Evolutionary conservation across 2,113 vertebrate species (phyloP), one percentile per base, ranked within the genome.

Genomic region (Tyto alba): DNA sequence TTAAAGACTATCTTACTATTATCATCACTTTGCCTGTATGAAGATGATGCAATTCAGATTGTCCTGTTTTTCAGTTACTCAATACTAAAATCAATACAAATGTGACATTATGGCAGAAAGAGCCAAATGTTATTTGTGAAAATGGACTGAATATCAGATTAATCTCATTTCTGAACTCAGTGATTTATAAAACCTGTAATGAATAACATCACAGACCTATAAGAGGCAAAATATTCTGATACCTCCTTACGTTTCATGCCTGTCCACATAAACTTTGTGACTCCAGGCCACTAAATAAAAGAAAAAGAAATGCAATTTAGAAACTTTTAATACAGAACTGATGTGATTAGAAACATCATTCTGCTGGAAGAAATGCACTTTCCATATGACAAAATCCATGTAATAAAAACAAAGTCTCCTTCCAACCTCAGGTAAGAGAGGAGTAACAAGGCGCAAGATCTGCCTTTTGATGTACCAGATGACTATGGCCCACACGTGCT

Each of bases 401-500:
- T 25, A 32, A 36, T 27, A 29, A 52, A 55, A 57, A 3, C 22
- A 41, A 53, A 59, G 10, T 10, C 22, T 36, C 29, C 13, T 59
- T n/a, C 21, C 34, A 38, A 0, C 19, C 38, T 41, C 38, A 47
- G 45, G 34, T 16, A 26, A 75, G 17, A 47, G 12, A 63, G 19
- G 11, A 60, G 20, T 7, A n/a, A 26, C 15, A 9, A 45, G 36
- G 40, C 4, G 1, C 12, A 15, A 50, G 77, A 71, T 17, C 26
- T 60, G 63, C 48, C 10, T 68, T 77, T 41, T 6, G 0, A 32
- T 2, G 0, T 3, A 21, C 10, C 47, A 34, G 18, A 6, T 0
- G 1, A 25, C 22, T 1, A 2, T 2, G 11, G 55, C n/a, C 23
- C 26, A 10, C 15, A 8, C 0, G 4, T 6, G 16, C 71, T 34